A percentile compares a stretch with the other conserved stretches of the same genome.
phyloP scores from a whole-genome alignment of 2,888 invertebrate genomes.

The Monoplex corrugatus region DNA sequence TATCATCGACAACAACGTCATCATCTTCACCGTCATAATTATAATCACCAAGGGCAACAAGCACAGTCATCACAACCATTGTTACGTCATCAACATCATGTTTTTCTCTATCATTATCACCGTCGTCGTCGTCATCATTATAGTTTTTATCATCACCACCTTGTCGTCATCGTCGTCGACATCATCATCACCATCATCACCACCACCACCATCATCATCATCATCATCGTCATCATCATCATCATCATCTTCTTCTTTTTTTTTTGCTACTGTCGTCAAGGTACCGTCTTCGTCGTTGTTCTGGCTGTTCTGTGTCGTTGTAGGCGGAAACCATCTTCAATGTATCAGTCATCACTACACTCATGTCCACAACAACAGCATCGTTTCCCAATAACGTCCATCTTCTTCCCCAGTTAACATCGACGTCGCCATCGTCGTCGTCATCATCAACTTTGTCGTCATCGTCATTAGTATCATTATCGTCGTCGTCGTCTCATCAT shows the following conservation, averaged over 20 bases:
- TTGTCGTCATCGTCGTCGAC: constrained; percentile 17
- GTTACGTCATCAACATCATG: no score
- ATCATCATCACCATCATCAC: background rate
- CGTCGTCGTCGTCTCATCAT: background rate
- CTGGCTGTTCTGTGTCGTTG: no score
- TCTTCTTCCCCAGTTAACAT: no score
- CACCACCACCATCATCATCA: background rate
- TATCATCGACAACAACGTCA: no score
- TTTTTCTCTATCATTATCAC: background rate
- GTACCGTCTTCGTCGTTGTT: no score
- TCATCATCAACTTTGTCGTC: background rate
- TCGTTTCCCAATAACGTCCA: no score
- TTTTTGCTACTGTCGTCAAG: no score
- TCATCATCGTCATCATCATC: background rate
- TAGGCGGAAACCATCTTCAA: no score
- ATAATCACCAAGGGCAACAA: background rate
- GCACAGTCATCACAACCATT: background rate
- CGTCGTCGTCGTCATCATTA: background rate
- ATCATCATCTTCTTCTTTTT: constrained; percentile 3
- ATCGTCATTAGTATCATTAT: no score
- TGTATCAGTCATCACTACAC: no score
- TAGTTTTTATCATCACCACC: no score
- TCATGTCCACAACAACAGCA: no score
- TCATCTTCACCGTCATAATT: background rate
- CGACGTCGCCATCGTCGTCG: background rate